Percentiles rank a stretch among this genome's conserved stretches.
Evolutionary conservation across 2,113 vertebrate genomes (phyloP).

Genomic region (Pituophis catenifer): DNA sequence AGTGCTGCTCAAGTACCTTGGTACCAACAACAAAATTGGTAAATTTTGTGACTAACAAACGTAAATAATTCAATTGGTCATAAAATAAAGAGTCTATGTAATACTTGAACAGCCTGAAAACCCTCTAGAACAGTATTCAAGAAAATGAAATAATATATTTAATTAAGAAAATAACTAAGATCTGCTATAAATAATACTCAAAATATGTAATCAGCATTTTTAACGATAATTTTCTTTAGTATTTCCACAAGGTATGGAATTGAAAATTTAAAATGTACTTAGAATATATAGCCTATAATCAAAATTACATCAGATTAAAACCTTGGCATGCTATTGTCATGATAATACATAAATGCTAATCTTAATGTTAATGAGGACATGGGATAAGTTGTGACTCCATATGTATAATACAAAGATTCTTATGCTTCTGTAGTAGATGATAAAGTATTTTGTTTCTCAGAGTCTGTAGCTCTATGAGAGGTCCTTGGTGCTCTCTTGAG

Average conservation of each 20-base stretch:
- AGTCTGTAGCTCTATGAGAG: background rate
- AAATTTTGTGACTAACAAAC: slow-evolving; percentile 69
- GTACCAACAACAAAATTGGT: slow-evolving; percentile 69
- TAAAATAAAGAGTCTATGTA: slow-evolving; percentile 65
- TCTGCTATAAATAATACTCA: background rate
- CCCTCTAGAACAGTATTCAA: slow-evolving; percentile 45
- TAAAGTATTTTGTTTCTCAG: background rate
- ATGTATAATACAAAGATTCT: background rate
- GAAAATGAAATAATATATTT: slow-evolving; percentile 56
- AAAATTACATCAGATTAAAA: background rate
- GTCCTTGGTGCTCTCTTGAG: background rate
- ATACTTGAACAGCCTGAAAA: slow-evolving; percentile 63
- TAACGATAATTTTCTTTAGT: slow-evolving; percentile 36
- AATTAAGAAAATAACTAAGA: slow-evolving; percentile 28
- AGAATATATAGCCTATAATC: slow-evolving; percentile 4
- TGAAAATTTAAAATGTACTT: slow-evolving; percentile 36
- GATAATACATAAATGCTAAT: background rate
- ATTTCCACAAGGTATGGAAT: slow-evolving; percentile 48
- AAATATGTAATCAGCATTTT: slow-evolving; percentile 43
- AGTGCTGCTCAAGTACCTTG: slow-evolving; percentile 72
- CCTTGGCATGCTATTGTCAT: slow-evolving; percentile 1
- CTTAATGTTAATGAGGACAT: background rate
- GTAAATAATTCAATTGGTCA: slow-evolving; percentile 73
- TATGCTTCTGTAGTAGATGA: background rate
- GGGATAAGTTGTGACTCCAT: background rate